These are phyloP conservation scores for Meleagris gallopavo DNA, from an alignment of 2,113 vertebrate genomes.

Conservation along the genomic window DNA sequence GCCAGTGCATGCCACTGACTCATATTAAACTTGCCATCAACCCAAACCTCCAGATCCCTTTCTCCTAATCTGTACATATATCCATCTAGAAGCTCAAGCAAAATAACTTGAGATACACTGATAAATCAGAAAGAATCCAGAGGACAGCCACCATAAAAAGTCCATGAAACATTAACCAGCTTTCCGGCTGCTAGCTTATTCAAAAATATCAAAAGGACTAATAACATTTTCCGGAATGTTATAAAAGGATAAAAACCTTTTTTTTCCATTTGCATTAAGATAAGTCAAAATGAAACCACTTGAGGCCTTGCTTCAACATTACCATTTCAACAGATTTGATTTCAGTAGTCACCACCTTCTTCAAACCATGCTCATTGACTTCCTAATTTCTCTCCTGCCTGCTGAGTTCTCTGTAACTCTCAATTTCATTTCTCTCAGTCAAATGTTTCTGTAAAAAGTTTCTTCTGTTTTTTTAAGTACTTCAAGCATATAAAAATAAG, in stretches of 20 bases:
- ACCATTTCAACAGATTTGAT: neutral
- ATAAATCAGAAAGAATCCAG: neutral
- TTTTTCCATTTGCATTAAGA: neutral
- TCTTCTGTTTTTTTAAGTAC: neutral
- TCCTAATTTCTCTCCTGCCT: neutral
- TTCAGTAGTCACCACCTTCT: neutral
- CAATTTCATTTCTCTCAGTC: neutral
- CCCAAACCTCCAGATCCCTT: neutral
- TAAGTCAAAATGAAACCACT: neutral
- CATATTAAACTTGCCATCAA: neutral
- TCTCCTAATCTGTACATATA: neutral
- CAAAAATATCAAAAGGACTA: neutral
- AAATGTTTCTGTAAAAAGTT: neutral
- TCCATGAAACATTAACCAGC: neutral
- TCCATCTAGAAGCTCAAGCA: neutral
- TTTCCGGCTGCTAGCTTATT: neutral
- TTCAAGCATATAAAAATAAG: neutral
- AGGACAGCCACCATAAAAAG: neutral
- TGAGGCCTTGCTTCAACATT: neutral
- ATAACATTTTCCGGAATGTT: neutral
- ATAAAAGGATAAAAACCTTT: neutral
- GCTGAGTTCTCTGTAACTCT: neutral
- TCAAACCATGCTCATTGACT: neutral
- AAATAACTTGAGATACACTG: neutral
- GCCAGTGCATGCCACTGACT: neutral